Evolutionary conservation across 53 echinoderm and acorn worm genomes (phyloP).

Genomic region (Henricia sp.): DNA sequence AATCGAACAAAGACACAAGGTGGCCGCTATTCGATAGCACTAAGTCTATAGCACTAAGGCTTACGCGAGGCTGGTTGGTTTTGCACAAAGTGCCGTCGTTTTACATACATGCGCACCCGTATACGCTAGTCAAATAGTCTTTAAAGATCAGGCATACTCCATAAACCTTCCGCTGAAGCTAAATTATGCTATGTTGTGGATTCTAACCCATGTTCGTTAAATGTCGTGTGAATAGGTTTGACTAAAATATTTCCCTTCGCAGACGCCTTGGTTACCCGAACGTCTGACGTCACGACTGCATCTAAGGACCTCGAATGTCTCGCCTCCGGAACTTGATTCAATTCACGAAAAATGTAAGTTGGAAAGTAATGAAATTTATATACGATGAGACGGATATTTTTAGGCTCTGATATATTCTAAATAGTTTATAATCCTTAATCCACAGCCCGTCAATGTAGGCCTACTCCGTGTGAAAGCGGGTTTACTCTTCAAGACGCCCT

Average conservation of each 20-base stretch:
- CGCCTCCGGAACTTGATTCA: conserved; percentile 3
- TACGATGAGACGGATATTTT: background rate
- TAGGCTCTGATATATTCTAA: background rate
- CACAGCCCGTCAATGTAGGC: background rate
- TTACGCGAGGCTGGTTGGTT: too few species aligned
- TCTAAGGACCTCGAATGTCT: conserved; percentile 12
- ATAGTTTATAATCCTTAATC: background rate
- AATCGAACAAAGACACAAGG: too few species aligned
- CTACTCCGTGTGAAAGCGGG: conserved; percentile 14
- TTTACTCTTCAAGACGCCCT: conserved; percentile 15
- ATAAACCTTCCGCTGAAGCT: too few species aligned
- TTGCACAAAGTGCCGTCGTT: too few species aligned
- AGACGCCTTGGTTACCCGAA: conserved; percentile 5
- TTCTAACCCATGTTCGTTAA: too few species aligned
- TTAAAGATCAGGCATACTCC: too few species aligned
- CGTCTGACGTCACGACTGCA: conserved; percentile 49
- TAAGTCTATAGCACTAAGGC: too few species aligned
- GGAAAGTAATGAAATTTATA: background rate
- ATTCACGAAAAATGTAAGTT: background rate
- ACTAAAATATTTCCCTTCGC: background rate
- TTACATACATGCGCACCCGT: too few species aligned
- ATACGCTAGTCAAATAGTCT: too few species aligned
- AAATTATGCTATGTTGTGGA: too few species aligned
- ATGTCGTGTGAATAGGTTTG: too few species aligned
- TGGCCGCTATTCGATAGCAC: too few species aligned